These are phyloP conservation scores for Melitaea athalia DNA, from an alignment of 2,888 invertebrate genomes.

Conservation along the genomic window DNA sequence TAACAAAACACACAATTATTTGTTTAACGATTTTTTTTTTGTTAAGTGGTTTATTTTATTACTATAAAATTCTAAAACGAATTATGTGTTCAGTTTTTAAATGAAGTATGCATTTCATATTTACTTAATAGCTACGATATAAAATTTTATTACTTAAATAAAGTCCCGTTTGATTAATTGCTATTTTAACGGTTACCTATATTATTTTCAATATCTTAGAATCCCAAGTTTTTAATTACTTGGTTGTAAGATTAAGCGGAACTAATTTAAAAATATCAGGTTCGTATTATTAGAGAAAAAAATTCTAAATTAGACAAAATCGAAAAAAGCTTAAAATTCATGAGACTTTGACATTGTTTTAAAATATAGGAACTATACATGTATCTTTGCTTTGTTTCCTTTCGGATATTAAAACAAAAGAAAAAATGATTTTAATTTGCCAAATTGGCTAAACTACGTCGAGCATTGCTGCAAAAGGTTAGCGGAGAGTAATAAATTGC, in stretches of 20 bases:
- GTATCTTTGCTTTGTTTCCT: not conserved
- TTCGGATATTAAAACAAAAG: not conserved
- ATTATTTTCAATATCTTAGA: constrained; percentile 15
- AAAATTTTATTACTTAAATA: constrained; percentile 32
- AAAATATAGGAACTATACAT: not conserved
- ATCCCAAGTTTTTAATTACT: constrained; percentile 26
- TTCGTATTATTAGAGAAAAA: constrained; percentile 7
- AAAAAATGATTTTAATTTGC: not conserved
- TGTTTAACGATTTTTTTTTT: constrained; percentile 24
- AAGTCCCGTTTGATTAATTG: constrained; percentile 40
- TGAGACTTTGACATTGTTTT: no score
- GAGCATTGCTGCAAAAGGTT: constrained; percentile 49
- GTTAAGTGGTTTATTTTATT: constrained; percentile 19
- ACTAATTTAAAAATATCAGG: constrained; percentile 24
- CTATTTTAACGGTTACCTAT: constrained; percentile 24
- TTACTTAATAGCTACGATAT: constrained; percentile 29
- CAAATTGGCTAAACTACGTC: not conserved
- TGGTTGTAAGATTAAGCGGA: constrained; percentile 17
- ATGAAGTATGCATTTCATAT: constrained; percentile 31
- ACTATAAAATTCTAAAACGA: constrained; percentile 14
- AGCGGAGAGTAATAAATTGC: constrained; percentile 59
- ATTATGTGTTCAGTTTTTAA: constrained; percentile 17
- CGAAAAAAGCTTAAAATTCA: no score
- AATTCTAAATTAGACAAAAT: not conserved
- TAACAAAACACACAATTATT: constrained; percentile 15